Evolutionary conservation across 53 echinoderm and acorn worm genomes (phyloP).

Genomic region (Glandiceps talaboti): DNA sequence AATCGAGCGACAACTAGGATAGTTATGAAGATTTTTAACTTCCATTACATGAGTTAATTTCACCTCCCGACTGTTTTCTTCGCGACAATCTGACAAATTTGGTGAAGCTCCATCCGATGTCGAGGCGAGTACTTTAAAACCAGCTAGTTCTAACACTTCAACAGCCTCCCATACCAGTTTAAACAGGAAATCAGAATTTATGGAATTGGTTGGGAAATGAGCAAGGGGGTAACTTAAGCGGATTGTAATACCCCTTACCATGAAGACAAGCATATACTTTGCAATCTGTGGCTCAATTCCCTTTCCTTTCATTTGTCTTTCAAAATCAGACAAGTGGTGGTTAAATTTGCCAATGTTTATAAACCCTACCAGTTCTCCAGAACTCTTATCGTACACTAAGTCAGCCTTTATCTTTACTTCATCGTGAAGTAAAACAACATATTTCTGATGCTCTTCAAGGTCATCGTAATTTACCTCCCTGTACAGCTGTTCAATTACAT

Average conservation of each 20-base stretch:
- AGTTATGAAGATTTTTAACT: too few relatives aligned
- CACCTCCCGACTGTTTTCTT: too few relatives aligned
- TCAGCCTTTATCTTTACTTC: neutral
- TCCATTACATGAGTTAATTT: too few relatives aligned
- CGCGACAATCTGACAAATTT: neutral
- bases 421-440: neutral
- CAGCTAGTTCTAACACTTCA: neutral
- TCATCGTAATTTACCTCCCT: neutral
- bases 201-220: neutral
- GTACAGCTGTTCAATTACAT: neutral
- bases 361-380: neutral
- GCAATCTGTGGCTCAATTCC: neutral
- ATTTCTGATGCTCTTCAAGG: neutral
- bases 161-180: neutral
- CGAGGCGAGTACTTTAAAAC: neutral
- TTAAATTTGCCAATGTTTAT: neutral
- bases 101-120: neutral
- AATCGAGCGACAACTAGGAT: neutral
- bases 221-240: neutral
- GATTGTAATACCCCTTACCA: neutral
- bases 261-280: neutral
- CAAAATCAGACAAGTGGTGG: neutral
- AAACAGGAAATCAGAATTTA: neutral
- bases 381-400: neutral
- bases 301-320: neutral